phyloP scores from a whole-genome alignment of 2,888 invertebrate genomes.

The Bedellia somnulentella region DNA sequence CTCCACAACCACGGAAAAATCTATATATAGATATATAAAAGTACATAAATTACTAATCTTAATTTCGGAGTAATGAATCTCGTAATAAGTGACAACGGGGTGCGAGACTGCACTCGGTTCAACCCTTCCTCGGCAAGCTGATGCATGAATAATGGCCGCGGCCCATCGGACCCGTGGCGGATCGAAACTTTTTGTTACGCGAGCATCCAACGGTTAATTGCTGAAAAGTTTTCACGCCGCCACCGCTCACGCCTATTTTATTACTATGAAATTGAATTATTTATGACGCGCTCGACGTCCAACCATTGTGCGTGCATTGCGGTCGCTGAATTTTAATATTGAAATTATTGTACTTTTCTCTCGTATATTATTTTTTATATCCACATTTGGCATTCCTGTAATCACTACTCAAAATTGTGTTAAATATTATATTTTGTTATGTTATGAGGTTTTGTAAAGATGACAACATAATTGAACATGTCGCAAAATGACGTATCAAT shows the following conservation, averaged over 20 bases:
- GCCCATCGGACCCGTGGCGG: slow-evolving; percentile 12
- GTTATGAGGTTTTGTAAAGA: no score
- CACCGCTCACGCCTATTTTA: slow-evolving; percentile 58
- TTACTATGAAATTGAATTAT: slow-evolving; percentile 62
- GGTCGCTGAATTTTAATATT: slow-evolving; percentile 54
- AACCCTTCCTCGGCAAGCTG: slow-evolving; percentile 52
- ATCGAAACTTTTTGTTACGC: slow-evolving; percentile 52
- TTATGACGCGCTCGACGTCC: slow-evolving; percentile 41
- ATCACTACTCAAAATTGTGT: no score
- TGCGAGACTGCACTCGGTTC: slow-evolving; percentile 25
- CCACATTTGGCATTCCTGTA: no score
- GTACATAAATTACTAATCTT: slow-evolving; percentile 35
- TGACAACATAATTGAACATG: no score
- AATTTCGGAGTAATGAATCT: slow-evolving; percentile 35
- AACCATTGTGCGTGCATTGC: slow-evolving; percentile 40
- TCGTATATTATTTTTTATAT: slow-evolving; percentile 21
- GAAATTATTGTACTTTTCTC: slow-evolving; percentile 38
- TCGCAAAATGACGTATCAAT: slow-evolving; percentile 54
- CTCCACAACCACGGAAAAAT: no score
- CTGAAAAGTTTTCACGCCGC: slow-evolving; percentile 60
- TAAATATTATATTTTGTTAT: no score
- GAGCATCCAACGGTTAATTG: slow-evolving; percentile 57
- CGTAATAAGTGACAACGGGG: slow-evolving; percentile 32
- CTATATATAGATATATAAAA: no score
- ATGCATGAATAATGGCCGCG: slow-evolving; percentile 39